phyloP scores from a whole-genome alignment of 2,113 vertebrate genomes.

The Rhinichthys klamathensis region DNA sequence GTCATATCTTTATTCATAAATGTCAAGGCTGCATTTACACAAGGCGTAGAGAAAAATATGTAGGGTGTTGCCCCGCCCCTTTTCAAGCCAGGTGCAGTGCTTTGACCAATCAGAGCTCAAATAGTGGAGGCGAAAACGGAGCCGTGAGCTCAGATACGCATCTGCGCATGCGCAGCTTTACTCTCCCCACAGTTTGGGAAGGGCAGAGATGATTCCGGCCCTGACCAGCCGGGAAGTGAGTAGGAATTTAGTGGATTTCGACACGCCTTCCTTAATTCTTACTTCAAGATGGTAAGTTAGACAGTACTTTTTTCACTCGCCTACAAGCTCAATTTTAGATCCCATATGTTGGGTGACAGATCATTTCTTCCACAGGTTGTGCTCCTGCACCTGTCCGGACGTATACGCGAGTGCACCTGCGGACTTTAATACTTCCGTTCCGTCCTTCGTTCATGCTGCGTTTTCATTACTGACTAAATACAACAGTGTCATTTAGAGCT shows the following conservation, averaged over 20 bases:
- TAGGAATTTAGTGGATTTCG: constrained; percentile 19
- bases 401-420: neutral
- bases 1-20: neutral
- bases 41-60: neutral
- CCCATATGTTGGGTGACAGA: neutral
- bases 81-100: constrained; percentile 53
- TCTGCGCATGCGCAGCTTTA: constrained; percentile 52
- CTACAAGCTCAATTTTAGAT: neutral
- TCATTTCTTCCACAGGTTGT: neutral
- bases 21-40: neutral
- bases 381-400: constrained; percentile 45
- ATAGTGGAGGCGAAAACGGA: constrained; percentile 33
- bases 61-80: constrained; percentile 34
- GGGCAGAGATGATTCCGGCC: constrained; percentile 59
- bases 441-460: too few species aligned
- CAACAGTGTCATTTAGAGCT: neutral
- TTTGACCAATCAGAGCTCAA: constrained; percentile 30
- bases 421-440: constrained; percentile 17
- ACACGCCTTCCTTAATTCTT: neutral
- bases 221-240: constrained; percentile 27
- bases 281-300: constrained; percentile 53
- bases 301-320: neutral
- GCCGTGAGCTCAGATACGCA: constrained; percentile 58
- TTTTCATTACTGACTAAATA: neutral
- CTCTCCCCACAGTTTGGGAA: constrained; percentile 50